Evolutionary conservation across 2,888 invertebrate genomes (phyloP), one percentile per base, ranked within the genome.

Genomic region (Ferrisia virgata): DNA sequence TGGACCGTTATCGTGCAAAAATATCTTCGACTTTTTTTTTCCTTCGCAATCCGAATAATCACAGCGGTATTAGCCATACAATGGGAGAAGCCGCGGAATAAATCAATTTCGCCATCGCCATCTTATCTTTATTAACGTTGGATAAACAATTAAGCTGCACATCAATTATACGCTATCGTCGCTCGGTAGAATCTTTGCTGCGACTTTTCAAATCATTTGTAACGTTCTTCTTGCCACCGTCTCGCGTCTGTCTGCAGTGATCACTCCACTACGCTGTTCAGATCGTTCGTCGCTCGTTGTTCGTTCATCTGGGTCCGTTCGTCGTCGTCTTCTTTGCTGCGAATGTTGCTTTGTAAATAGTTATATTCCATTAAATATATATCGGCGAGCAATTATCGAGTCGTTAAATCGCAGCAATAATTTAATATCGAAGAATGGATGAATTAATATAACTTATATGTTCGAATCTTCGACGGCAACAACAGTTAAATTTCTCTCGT

Each of bases 401-500:
- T 72, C 36, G 33, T 72, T 72, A 72, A 72, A 72, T 72, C 72
- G 72, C n/a, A 33, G 72, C 72, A 72, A 72, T 72, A 72, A 72
- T 72, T 72, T 72, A 72, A 72, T 72, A 72, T 72, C 72, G n/a
- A 72, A 72, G 72, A 72, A 72, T 33, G 72, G 72, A 72, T 33
- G 36, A 72, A 72, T 72, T 72, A 72, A 72, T 72, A 72, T 64
- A 43, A 58, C 22, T 58, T 25, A 72, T n/a, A n/a, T 31, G 31
- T 72, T 72, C 33, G 25, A 72, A 33, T 72, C 72, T 33, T 33
- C 33, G n/a, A 33, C 33, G n/a, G 72, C 33, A 31, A 33, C 33
- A 31, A 33, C 31, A 33, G 72, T 53, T 81, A 81, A 81, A 81
- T 81, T 81, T 81, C 81, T 53, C 81, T 81, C 58, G 36, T 58